Percentiles rank a stretch among this genome's conserved stretches.
Evolutionary conservation across 2,888 invertebrate species (phyloP).

Genomic region (Drosophila borborema): DNA sequence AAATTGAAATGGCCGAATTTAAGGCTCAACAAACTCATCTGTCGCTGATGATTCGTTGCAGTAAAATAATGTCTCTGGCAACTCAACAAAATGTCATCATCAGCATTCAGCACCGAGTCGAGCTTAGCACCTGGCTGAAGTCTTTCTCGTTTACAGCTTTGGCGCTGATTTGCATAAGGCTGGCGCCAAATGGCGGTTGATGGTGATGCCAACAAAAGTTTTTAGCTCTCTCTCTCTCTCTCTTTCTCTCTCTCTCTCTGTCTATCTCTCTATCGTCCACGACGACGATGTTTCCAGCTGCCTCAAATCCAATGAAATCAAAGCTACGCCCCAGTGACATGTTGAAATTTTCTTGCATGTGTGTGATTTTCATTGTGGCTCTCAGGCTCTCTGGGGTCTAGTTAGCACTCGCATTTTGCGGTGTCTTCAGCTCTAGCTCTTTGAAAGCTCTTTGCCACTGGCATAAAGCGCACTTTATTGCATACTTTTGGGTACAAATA

Average conservation of each 20-base stretch:
- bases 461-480: conserved; percentile 18
- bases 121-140: conserved; percentile 41
- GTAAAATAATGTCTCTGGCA: conserved; percentile 27
- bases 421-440: conserved; percentile 13
- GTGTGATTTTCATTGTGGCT: conserved; percentile 57
- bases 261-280: not conserved
- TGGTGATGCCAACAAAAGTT: conserved; percentile 54
- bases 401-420: conserved; percentile 55
- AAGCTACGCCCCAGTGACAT: conserved; percentile 34
- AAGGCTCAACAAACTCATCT: conserved; percentile 30
- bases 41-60: conserved; percentile 30
- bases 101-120: conserved; percentile 41
- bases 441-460: conserved; percentile 10
- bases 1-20: conserved; percentile 67
- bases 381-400: conserved; percentile 62
- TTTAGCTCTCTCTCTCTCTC: conserved; percentile 20
- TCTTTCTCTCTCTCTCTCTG: not conserved
- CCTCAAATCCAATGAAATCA: conserved; percentile 59
- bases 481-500: conserved; percentile 17
- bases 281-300: conserved; percentile 19
- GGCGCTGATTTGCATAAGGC: conserved; percentile 65
- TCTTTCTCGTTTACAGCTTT: conserved; percentile 34
- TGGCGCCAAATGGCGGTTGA: conserved; percentile 31
- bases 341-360: conserved; percentile 44
- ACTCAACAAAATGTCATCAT: conserved; percentile 51